phyloP scores from a whole-genome alignment of 2,113 vertebrate species.

The Aptenodytes forsteri region DNA sequence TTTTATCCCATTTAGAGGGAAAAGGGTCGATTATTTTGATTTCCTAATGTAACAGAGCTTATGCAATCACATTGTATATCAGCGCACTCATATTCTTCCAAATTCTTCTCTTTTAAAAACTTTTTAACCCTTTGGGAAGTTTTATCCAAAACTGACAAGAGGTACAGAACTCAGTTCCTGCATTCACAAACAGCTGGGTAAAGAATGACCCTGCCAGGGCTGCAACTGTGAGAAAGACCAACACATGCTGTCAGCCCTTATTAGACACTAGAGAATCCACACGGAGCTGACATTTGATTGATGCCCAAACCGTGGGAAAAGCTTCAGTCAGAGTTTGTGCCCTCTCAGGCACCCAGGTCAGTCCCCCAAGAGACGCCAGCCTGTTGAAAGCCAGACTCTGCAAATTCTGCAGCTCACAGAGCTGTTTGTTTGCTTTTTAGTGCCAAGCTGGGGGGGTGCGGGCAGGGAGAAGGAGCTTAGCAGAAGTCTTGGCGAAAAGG shows the following conservation, averaged over 20 bases:
- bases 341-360: neutral
- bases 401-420: neutral
- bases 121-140: neutral
- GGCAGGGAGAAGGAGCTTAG: neutral
- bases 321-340: neutral
- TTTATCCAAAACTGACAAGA: neutral
- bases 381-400: neutral
- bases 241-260: neutral
- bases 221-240: constrained; percentile 22
- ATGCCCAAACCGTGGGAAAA: constrained; percentile 45
- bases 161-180: neutral
- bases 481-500: neutral
- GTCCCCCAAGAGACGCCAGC: neutral
- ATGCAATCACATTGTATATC: neutral
- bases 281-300: neutral
- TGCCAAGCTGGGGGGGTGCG: neutral
- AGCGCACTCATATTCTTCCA: neutral
- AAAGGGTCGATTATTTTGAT: neutral
- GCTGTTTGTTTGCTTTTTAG: neutral
- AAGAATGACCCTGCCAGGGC: neutral
- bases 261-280: constrained; percentile 14
- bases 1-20: neutral
- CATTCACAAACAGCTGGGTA: neutral
- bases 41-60: neutral
- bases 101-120: neutral